These are phyloP conservation scores for Chaetodon auriga DNA, from an alignment of 2,113 vertebrate species.

Conservation along the genomic window DNA sequence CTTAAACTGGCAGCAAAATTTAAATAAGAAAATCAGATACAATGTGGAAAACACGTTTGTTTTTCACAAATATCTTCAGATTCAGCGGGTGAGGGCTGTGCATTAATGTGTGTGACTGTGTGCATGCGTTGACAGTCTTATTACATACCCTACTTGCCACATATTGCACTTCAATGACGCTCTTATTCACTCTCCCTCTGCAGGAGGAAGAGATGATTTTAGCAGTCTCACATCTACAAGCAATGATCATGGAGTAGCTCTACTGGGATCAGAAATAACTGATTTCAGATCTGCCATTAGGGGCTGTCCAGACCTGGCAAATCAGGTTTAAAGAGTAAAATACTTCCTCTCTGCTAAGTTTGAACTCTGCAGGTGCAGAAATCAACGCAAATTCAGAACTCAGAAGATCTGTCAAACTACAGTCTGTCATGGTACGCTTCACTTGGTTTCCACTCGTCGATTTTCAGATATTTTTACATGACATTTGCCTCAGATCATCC, in stretches of 20 bases:
- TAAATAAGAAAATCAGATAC: slow-evolving; percentile 34
- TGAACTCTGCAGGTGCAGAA: slow-evolving; percentile 16
- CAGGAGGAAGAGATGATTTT: slow-evolving; percentile 21
- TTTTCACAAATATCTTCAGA: slow-evolving; percentile 35
- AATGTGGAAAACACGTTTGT: slow-evolving; percentile 39
- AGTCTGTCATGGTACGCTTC: slow-evolving; percentile 14
- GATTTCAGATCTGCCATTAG: not conserved
- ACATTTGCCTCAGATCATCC: not conserved
- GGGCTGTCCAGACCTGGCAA: not conserved
- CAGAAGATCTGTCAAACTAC: slow-evolving; percentile 20
- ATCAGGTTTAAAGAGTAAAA: slow-evolving; percentile 4
- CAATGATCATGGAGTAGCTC: not conserved
- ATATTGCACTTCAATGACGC: slow-evolving; percentile 73
- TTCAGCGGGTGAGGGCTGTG: slow-evolving; percentile 38
- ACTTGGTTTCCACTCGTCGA: not conserved
- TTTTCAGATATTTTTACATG: slow-evolving; percentile 23
- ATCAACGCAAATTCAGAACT: not conserved
- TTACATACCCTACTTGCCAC: slow-evolving; percentile 59
- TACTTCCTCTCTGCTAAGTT: not conserved
- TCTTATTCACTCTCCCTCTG: slow-evolving; percentile 20
- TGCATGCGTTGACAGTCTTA: slow-evolving; percentile 53
- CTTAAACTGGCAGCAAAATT: slow-evolving; percentile 44
- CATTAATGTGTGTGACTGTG: slow-evolving; percentile 33
- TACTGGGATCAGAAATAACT: too few relatives aligned
- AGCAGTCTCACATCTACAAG: slow-evolving; percentile 12